Percentiles rank a stretch among this genome's conserved stretches.
These are phyloP conservation scores for Acrocephalus arundinaceus DNA, from an alignment of 2,113 vertebrate genomes.

Conservation along the genomic window DNA sequence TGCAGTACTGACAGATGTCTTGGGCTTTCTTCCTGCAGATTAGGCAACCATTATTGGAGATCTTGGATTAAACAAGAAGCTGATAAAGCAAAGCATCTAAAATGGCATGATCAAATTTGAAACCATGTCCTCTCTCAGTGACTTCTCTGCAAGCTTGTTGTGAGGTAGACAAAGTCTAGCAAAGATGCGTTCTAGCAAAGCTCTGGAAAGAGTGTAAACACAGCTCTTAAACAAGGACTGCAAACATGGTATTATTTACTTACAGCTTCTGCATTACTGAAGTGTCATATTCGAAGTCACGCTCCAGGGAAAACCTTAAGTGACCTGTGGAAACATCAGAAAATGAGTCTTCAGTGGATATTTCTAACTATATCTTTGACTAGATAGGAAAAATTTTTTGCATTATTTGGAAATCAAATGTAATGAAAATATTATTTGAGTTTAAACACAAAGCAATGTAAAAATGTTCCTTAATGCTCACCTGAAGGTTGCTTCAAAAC, in stretches of 20 bases:
- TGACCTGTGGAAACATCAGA: conserved; percentile 54
- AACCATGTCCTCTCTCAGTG: neutral
- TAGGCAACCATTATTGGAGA: neutral
- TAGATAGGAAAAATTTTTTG: neutral
- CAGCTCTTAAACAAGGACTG: neutral
- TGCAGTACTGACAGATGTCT: conserved; percentile 9
- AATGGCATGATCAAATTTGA: neutral
- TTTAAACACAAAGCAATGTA: neutral
- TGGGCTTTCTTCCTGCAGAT: neutral
- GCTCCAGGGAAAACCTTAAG: conserved; percentile 13
- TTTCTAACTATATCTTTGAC: neutral
- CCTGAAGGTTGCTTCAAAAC: neutral
- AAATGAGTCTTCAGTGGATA: neutral
- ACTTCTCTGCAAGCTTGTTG: neutral
- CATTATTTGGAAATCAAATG: neutral
- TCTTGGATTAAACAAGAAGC: neutral
- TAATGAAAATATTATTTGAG: neutral
- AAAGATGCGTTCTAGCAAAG: neutral
- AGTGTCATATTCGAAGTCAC: conserved; percentile 42
- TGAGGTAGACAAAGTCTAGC: neutral
- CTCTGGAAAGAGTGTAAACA: neutral
- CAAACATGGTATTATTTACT: conserved; percentile 21
- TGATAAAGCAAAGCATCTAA: neutral
- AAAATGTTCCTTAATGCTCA: neutral
- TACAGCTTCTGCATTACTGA: conserved; percentile 70